Evolutionary conservation across 1,140 invertebrate genomes (phyloP), one percentile per base, ranked within the genome.

Genomic region (Plodia interpunctella): DNA sequence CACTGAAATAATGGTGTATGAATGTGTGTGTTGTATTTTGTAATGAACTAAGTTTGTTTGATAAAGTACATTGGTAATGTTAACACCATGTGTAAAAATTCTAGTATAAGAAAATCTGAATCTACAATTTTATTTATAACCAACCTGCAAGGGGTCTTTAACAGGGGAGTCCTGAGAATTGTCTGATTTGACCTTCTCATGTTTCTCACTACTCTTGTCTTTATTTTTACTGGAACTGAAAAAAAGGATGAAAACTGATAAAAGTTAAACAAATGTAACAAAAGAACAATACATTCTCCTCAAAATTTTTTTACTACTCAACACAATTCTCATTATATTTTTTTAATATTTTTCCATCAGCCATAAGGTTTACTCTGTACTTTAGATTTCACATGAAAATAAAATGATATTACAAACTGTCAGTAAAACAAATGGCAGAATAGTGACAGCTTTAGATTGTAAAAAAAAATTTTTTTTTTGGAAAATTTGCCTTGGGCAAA

Each of bases 141-240:
- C 10, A 32, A 87, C 84, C 81, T 84, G 74, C 70, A 87, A 73
- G 4, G 69, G 75, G 55, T 81, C 78, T 70, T 83, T 87, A 15
- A 70, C 28, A 11, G 59, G 49, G 30, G 65, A 67, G 50, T 81
- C 76, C 59, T 76, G 70, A 64, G 60, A 66, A 15, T 65, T 56
- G 57, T 85, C 80, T 59, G 58, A 70, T 68, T 86, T 86, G 32
- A 80, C 65, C 15, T 77, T 76, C 68, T 32, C 30, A 32, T 32
- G 30, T 32, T 32, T 32, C 30, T 67, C 75, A 55, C 54, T 74
- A 55, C 67, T 70, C 61, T 78, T 87, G 18, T 86, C 79, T 57
- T 83, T 83, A 32, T 64, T 68, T 71, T 80, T 87, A 55, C 79
- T 86, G 44, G 80, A 87, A 59, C 80, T 84, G 60, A 50, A 68